Conservation (phyloP, 2,113 vertebrate genomes). For the Syngnathus floridae region DNA sequence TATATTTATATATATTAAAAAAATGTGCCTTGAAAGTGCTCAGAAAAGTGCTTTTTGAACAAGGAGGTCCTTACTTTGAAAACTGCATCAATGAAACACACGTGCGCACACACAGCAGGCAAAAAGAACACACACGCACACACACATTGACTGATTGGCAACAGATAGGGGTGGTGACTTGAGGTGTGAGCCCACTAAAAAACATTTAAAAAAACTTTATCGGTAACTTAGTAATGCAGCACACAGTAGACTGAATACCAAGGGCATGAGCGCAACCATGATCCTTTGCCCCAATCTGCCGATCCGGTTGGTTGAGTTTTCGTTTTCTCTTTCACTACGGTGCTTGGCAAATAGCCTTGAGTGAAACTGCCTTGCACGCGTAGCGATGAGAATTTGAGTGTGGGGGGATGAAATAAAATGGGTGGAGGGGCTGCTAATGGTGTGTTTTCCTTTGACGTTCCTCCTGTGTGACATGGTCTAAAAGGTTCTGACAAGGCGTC, state of each 20-base stretch:
- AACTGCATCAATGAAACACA: conserved; percentile 28
- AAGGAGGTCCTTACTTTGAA: conserved; percentile 51
- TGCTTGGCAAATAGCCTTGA: conserved; percentile 29
- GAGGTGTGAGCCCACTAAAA: not conserved
- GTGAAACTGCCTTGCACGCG: conserved; percentile 17
- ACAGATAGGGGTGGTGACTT: not conserved
- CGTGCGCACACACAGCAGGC: conserved; percentile 12
- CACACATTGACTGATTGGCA: conserved; percentile 12
- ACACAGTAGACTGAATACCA: conserved; percentile 39
- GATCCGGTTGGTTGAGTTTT: conserved; percentile 56
- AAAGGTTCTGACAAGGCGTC: conserved; percentile 29
- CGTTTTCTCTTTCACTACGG: conserved; percentile 18
- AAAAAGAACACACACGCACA: conserved; percentile 26
- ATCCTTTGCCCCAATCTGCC: conserved; percentile 48
- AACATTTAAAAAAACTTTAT: not conserved
- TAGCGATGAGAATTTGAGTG: not conserved
- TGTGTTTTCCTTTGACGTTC: not conserved
- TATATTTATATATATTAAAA: conserved; percentile 24
- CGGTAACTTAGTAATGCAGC: conserved; percentile 10
- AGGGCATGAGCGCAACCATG: conserved; percentile 36
- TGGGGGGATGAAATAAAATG: not conserved
- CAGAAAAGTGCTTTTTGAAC: conserved; percentile 62
- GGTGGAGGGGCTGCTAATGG: not conserved
- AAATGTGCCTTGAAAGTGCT: conserved; percentile 67
- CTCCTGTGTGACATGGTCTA: not conserved